Conservation (phyloP, 1,140 invertebrate species). For the Mycetomoellerius zeteki region DNA sequence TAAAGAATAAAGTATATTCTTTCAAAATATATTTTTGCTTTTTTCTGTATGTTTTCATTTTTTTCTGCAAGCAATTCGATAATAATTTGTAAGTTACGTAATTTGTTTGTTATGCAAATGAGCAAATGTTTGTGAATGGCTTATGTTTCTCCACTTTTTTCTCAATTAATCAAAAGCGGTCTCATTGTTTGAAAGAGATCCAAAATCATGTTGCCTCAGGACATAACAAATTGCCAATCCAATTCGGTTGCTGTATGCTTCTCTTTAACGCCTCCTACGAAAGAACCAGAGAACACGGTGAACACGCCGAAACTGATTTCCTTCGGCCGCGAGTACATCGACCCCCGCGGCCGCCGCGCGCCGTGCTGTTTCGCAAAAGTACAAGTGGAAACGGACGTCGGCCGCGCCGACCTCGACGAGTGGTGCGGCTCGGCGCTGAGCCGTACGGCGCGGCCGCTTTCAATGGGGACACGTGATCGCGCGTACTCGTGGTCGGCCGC, state of each 20-base stretch:
- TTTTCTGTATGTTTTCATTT: no score
- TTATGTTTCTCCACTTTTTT: background rate
- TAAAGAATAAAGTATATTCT: no score
- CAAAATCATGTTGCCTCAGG: conserved; percentile 3
- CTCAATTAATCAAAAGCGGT: background rate
- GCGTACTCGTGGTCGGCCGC: conserved; percentile 61
- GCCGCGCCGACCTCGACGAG: conserved; percentile 73
- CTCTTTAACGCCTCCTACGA: background rate
- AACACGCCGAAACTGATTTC: conserved; percentile 51
- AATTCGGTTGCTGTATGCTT: background rate
- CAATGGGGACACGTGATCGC: conserved; percentile 81
- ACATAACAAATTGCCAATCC: conserved; percentile 22
- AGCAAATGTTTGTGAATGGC: background rate
- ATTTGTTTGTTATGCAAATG: no score
- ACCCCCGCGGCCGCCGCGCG: conserved; percentile 24
- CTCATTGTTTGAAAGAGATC: background rate
- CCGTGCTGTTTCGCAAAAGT: conserved; percentile 79
- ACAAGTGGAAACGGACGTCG: conserved; percentile 82
- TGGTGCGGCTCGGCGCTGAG: conserved; percentile 80
- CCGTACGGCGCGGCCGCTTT: conserved; percentile 81
- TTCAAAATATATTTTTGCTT: no score
- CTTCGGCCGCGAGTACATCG: conserved; percentile 58
- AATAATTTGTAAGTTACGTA: no score
- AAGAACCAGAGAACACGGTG: conserved; percentile 10
- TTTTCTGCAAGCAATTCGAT: no score